Evolutionary conservation across 1,140 invertebrate genomes (phyloP).

Genomic region (Helicoverpa zea): DNA sequence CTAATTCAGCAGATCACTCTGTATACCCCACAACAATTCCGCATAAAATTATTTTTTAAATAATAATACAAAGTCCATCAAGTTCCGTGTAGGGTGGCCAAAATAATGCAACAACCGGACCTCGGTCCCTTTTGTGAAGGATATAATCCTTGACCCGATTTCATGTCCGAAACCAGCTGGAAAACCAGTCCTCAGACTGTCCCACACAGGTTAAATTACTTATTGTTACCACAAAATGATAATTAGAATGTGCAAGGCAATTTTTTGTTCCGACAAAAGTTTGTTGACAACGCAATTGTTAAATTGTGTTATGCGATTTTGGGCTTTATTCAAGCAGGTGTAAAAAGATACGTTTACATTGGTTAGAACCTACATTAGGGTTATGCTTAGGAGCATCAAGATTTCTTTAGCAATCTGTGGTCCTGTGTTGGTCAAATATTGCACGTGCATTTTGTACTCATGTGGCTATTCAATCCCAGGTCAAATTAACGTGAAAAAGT

Average conservation of each 20-base stretch:
- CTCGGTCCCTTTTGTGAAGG: constrained; percentile 57
- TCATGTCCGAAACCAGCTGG: constrained; percentile 44
- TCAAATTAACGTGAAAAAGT: not conserved
- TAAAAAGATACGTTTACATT: not conserved
- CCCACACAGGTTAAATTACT: constrained; percentile 71
- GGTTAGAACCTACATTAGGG: constrained; percentile 4
- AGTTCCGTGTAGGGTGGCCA: constrained; percentile 67
- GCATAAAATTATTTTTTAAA: constrained; percentile 26
- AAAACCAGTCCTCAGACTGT: constrained; percentile 52
- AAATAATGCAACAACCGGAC: constrained; percentile 59
- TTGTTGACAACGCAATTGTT: constrained; percentile 38
- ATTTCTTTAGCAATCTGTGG: not conserved
- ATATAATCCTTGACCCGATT: constrained; percentile 74
- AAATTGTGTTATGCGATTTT: constrained; percentile 6
- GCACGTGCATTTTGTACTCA: constrained; percentile 15
- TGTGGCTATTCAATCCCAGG: not conserved
- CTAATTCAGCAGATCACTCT: constrained; percentile 24
- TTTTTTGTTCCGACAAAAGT: constrained; percentile 38
- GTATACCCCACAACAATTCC: constrained; percentile 27
- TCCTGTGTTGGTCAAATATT: constrained; percentile 11
- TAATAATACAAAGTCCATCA: constrained; percentile 33
- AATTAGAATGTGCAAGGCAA: constrained; percentile 41
- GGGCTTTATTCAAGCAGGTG: not conserved
- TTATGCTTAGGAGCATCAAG: constrained; percentile 20
- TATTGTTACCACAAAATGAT: constrained; percentile 57